Evolutionary conservation across 2,113 vertebrate genomes (phyloP).

Genomic region (Ochotona curzoniae): DNA sequence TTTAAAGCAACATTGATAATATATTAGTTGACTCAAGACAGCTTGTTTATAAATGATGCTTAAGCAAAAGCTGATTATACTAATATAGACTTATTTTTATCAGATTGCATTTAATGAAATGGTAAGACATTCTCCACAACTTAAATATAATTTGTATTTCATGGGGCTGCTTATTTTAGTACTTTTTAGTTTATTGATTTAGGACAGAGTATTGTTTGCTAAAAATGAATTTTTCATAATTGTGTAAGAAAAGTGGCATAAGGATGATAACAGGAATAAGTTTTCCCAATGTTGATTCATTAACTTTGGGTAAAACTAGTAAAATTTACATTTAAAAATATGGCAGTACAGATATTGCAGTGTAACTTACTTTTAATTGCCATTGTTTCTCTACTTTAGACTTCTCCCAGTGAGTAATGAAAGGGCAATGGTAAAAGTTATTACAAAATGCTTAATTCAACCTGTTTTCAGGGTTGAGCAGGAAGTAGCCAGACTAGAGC

Average conservation of each 20-base stretch:
- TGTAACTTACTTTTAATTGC: background rate
- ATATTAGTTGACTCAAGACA: background rate
- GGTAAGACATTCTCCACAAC: background rate
- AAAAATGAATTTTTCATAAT: slow-evolving; percentile 38
- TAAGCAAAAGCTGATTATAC: slow-evolving; percentile 22
- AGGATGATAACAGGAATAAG: slow-evolving; percentile 31
- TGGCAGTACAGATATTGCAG: background rate
- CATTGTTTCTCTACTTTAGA: background rate
- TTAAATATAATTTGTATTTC: background rate
- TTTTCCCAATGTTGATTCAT: background rate
- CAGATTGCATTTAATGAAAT: background rate
- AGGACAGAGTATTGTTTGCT: slow-evolving; percentile 5
- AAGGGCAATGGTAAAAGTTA: background rate
- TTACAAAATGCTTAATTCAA: slow-evolving; percentile 23
- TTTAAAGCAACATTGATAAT: slow-evolving; percentile 18
- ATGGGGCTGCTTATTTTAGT: background rate
- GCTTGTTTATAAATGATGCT: background rate
- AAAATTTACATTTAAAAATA: slow-evolving; percentile 43
- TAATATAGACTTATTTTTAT: background rate
- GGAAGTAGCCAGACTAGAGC: background rate
- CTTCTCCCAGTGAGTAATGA: background rate
- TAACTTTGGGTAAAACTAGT: slow-evolving; percentile 34
- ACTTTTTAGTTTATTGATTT: slow-evolving; percentile 31
- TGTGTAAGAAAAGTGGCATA: slow-evolving; percentile 46
- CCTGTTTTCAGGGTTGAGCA: background rate